Base-by-base conservation (phyloP, 2,797 vertebrate genomes). In the Peromyscus attwateri region DNA sequence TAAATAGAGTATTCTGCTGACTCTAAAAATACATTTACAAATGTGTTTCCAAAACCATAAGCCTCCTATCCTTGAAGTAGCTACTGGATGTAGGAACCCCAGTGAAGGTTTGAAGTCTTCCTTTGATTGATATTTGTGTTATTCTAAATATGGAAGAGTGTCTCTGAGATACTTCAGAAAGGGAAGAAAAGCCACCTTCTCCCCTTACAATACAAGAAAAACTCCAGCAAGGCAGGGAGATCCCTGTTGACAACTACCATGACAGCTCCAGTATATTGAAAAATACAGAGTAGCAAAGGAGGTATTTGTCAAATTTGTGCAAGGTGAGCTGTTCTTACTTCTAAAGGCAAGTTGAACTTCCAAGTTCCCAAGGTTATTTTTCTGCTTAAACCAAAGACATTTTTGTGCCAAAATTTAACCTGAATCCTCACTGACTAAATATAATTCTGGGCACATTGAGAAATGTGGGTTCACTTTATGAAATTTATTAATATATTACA, bases 1-100 rank as follows among this genome's bases (percentile, higher is more conserved):
- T 88, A 76, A 90, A 29, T 31, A 87, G 29, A 84, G 34, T 7
- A 88, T 93, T 95, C 16, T 29, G 0, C 0, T 40, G 52, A 1
- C 87, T 93, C 49, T 37, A 49, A 90, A 96, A 94, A 40, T 82
- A 82, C 3, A 25, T 66, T 77, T 75, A 71, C 11, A 68, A 82
- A 71, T 70, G 16, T 89, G 40, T 64, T 89, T n/a, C 71, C 40
- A 2, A 49, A 64, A n/a, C 34, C 4, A 25, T 68, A 87, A 52
- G 71, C 31, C 40, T 73, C 17, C 49, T 75, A 60, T 62, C 4
- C 64, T 17, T 89, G 64, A 62, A 77, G 91, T 85, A 81, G 79
- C 77, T 89, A 49, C 19, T 68, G 34, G 16, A n/a, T 4, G 89
- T 68, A 87, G 46, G n/a, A 73, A 89, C 4, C 1, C 5, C 4